Conservation (phyloP, 2,113 vertebrate genomes). For the Microcebus lehilahytsara region DNA sequence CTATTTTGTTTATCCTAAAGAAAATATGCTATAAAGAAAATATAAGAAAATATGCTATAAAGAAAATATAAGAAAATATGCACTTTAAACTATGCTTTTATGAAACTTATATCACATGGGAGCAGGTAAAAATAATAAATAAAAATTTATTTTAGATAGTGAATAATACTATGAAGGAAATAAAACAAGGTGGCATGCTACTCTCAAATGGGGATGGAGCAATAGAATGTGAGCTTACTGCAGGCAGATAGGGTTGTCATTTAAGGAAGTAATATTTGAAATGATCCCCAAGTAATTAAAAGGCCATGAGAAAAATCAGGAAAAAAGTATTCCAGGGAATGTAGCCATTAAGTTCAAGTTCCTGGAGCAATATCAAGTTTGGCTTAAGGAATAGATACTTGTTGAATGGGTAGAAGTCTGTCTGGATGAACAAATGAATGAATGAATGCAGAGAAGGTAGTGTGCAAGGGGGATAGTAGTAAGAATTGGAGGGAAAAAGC, state of each 20-base stretch:
- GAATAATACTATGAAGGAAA: neutral
- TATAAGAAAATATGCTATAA: neutral
- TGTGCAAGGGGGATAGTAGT: neutral
- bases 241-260: neutral
- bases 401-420: neutral
- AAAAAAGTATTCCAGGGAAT: neutral
- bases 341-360: neutral
- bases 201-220: neutral
- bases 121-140: neutral
- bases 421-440: neutral
- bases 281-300: neutral
- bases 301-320: neutral
- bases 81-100: neutral
- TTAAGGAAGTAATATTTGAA: slow-evolving; percentile 21
- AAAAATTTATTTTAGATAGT: neutral
- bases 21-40: slow-evolving; percentile 1
- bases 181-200: neutral
- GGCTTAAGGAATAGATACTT: neutral
- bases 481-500: neutral
- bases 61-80: neutral
- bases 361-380: neutral
- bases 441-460: neutral
- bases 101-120: neutral
- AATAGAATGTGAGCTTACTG: neutral
- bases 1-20: neutral